phyloP scores from a whole-genome alignment of 2,888 invertebrate genomes.

The Nemoura dubitans region DNA sequence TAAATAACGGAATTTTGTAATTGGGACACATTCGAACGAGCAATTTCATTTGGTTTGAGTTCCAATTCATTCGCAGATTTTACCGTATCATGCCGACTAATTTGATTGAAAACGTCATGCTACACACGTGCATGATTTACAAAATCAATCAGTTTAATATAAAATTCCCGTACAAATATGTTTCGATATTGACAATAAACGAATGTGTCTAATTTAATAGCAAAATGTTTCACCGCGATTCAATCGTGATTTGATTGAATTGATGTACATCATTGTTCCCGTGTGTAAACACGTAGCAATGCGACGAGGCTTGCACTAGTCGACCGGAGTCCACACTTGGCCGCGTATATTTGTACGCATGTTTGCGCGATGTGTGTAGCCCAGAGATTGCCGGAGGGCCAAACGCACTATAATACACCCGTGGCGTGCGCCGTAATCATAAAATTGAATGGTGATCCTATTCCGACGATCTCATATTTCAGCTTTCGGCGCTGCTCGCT shows the following conservation, averaged over 20 bases:
- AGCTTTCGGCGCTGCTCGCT: background rate
- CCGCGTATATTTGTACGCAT: too few relatives aligned
- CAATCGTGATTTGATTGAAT: background rate
- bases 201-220: background rate
- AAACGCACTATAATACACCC: background rate
- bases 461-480: background rate
- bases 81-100: background rate
- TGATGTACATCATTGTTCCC: background rate
- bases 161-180: background rate
- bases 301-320: too few relatives aligned
- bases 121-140: background rate
- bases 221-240: background rate
- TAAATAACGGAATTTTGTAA: background rate
- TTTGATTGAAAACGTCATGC: background rate
- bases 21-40: background rate
- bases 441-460: slow-evolving; percentile 12
- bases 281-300: background rate
- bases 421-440: background rate
- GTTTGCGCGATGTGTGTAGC: too few relatives aligned
- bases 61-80: background rate
- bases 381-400: background rate
- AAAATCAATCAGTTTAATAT: background rate
- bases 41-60: background rate
- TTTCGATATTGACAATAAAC: background rate
- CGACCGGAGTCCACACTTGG: too few relatives aligned